Conservation (phyloP, 2,113 vertebrate species). For the Boulengeromyrus knoepffleri region DNA sequence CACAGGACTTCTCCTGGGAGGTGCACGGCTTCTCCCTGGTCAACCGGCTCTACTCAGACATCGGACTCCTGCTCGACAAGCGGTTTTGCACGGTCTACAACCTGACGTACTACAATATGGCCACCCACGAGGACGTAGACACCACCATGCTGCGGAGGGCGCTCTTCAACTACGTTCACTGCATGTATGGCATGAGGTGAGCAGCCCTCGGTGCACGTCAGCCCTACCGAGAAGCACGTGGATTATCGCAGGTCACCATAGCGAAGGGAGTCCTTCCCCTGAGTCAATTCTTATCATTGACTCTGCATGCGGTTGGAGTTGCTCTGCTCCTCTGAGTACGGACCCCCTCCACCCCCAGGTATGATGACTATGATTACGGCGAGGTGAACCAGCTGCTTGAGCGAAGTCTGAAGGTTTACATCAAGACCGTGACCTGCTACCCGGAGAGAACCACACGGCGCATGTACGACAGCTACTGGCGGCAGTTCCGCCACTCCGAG, state of each 20-base stretch:
- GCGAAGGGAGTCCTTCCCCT: background rate
- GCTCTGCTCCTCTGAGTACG: background rate
- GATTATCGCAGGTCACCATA: background rate
- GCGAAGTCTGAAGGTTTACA: slow-evolving; percentile 79
- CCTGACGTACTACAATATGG: slow-evolving; percentile 77
- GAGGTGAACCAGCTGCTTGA: slow-evolving; percentile 82
- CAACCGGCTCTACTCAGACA: slow-evolving; percentile 77
- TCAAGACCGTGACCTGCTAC: slow-evolving; percentile 82
- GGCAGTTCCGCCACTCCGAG: slow-evolving; percentile 78
- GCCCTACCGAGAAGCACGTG: background rate
- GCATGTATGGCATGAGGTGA: slow-evolving; percentile 82
- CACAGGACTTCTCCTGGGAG: slow-evolving; percentile 78
- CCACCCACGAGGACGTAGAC: slow-evolving; percentile 68
- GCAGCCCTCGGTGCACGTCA: background rate
- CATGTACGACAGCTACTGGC: slow-evolving; percentile 79
- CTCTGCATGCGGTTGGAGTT: slow-evolving; percentile 61
- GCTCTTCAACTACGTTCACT: slow-evolving; percentile 80
- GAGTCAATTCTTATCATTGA: slow-evolving; percentile 49
- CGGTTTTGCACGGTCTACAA: slow-evolving; percentile 77
- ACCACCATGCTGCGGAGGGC: slow-evolving; percentile 70
- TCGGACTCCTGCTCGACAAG: slow-evolving; percentile 73
- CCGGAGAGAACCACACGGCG: slow-evolving; percentile 76
- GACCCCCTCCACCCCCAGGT: slow-evolving; percentile 45
- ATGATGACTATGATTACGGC: slow-evolving; percentile 80
- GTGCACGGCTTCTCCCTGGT: slow-evolving; percentile 79